Percentiles rank a stretch among this genome's conserved stretches.
Conservation (phyloP, 2,797 vertebrate genomes). For the Mus caroli region DNA sequence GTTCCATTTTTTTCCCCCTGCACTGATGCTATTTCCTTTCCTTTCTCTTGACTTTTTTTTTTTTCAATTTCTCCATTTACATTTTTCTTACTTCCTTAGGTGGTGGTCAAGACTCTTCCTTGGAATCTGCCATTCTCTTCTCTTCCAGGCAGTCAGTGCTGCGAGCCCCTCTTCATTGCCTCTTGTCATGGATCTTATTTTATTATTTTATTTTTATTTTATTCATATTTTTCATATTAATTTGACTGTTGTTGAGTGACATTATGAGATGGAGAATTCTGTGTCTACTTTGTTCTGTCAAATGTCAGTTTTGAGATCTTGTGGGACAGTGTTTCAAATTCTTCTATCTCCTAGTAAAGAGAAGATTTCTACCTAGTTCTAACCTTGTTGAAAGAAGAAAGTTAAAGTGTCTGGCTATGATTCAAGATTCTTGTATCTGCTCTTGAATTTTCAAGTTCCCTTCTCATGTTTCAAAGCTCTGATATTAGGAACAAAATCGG, state of each 20-base stretch:
- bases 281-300: not conserved
- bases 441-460: not conserved
- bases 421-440: not conserved
- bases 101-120: not conserved
- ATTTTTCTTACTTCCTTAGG: not conserved
- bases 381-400: not conserved
- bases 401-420: not conserved
- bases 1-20: not conserved
- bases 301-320: not conserved
- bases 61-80: not conserved
- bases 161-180: not conserved
- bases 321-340: not conserved
- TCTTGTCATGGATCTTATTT: not conserved
- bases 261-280: not conserved
- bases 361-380: not conserved
- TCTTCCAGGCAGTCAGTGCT: not conserved
- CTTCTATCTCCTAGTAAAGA: not conserved
- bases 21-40: not conserved
- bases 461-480: not conserved
- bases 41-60: not conserved
- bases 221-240: not conserved
- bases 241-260: not conserved
- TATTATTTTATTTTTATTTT: not conserved
- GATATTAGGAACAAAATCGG: not conserved
- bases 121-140: not conserved